These are phyloP conservation scores for Schizaphis graminum DNA, from an alignment of 2,888 invertebrate species.

Conservation along the genomic window DNA sequence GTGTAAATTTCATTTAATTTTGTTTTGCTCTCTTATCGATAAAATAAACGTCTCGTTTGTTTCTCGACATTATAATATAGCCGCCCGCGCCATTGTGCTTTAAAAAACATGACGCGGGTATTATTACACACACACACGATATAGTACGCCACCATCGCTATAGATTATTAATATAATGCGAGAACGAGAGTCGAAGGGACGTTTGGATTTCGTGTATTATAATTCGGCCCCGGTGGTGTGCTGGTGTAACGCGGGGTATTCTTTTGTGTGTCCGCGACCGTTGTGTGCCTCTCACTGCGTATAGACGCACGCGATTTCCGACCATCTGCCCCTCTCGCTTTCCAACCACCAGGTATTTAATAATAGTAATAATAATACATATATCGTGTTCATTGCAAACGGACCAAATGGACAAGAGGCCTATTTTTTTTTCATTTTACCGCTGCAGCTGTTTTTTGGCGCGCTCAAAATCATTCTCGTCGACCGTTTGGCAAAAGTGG, in stretches of 20 bases:
- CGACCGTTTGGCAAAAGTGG: background rate
- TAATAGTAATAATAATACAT: background rate
- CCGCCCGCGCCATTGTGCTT: background rate
- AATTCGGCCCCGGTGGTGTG: background rate
- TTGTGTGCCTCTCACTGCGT: background rate
- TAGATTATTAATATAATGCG: background rate
- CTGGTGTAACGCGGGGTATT: background rate
- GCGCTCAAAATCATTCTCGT: background rate
- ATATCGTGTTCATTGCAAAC: background rate
- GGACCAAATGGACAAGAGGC: background rate
- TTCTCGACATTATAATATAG: background rate
- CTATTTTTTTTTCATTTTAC: background rate
- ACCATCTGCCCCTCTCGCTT: constrained; percentile 54
- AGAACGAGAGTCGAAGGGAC: background rate
- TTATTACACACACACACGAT: constrained; percentile 13
- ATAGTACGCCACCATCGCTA: background rate
- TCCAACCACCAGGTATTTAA: constrained; percentile 44
- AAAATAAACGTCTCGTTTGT: constrained; percentile 5
- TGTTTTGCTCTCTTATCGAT: background rate
- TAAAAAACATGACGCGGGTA: background rate
- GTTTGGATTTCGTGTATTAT: background rate
- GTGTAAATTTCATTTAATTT: background rate
- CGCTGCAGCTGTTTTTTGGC: constrained; percentile 46
- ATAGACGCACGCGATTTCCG: constrained; percentile 20
- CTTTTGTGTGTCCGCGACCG: constrained; percentile 45